These are phyloP conservation scores for Hydrolagus colliei DNA, from an alignment of 2,797 vertebrate genomes.

Conservation along the genomic window DNA sequence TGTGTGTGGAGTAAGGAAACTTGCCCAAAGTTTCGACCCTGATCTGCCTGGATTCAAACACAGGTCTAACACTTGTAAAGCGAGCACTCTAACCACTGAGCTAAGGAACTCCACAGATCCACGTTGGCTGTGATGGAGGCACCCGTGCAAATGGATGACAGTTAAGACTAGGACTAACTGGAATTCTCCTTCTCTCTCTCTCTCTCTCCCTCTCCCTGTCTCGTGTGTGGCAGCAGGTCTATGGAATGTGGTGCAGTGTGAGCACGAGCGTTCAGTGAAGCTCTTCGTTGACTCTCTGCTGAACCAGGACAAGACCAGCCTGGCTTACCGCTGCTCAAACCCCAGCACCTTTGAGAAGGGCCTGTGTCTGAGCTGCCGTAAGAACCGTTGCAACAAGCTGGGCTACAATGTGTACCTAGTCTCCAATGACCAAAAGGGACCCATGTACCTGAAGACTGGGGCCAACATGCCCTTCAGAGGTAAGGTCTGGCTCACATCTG, in stretches of 20 bases:
- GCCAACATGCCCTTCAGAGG: slow-evolving; percentile 86
- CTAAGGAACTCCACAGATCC: too few species aligned
- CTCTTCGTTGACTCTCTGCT: slow-evolving; percentile 90
- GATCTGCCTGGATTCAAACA: too few species aligned
- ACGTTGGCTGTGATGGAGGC: too few species aligned
- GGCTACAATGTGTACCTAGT: slow-evolving; percentile 81
- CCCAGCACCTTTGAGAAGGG: slow-evolving; percentile 87
- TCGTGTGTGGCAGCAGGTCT: slow-evolving; percentile 58
- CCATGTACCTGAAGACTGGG: slow-evolving; percentile 92
- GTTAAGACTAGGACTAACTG: too few species aligned
- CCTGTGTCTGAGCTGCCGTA: slow-evolving; percentile 92
- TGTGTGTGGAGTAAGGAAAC: too few species aligned
- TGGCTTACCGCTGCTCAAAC: slow-evolving; percentile 80
- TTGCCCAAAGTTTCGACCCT: too few species aligned
- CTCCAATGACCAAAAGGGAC: slow-evolving; percentile 74
- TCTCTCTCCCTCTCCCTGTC: background rate
- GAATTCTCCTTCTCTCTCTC: too few species aligned
- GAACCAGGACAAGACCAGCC: slow-evolving; percentile 81
- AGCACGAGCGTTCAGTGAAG: slow-evolving; percentile 84
- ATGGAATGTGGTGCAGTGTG: slow-evolving; percentile 76
- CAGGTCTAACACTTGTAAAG: too few species aligned
- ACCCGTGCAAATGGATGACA: too few species aligned
- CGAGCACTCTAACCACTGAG: too few species aligned
- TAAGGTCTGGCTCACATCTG: slow-evolving; percentile 40
- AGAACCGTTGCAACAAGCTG: slow-evolving; percentile 86